phyloP scores from a whole-genome alignment of 2,113 vertebrate species.

The Brienomyrus longianalis region DNA sequence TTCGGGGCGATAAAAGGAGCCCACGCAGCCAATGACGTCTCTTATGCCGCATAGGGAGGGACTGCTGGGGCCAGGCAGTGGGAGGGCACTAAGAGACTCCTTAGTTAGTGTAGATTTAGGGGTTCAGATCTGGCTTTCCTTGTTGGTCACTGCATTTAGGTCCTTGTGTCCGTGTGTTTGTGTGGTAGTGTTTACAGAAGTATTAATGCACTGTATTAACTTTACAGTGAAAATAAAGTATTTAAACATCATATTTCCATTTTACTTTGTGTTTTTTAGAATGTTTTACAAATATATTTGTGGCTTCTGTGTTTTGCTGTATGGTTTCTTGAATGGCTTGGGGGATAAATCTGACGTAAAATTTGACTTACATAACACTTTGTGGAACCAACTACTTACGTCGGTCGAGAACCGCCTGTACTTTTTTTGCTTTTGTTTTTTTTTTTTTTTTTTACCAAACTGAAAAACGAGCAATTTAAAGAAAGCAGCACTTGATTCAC shows the following conservation, averaged over 20 bases:
- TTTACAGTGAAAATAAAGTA: neutral
- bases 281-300: neutral
- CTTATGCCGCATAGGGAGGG: neutral
- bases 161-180: neutral
- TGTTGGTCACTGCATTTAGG: neutral
- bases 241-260: neutral
- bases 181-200: neutral
- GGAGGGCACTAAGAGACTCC: neutral
- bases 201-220: neutral
- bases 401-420: neutral
- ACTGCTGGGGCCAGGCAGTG: neutral
- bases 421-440: neutral
- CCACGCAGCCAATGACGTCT: neutral
- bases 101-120: neutral
- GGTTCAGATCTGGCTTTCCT: neutral
- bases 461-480: neutral
- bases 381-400: neutral
- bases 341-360: neutral
- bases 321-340: neutral
- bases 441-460: neutral
- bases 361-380: neutral
- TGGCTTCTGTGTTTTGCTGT: neutral
- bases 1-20: neutral
- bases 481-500: neutral
- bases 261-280: neutral